Evolutionary conservation across 2,888 invertebrate species (phyloP), one percentile per base, ranked within the genome.

Genomic region (Pheosia tremula): DNA sequence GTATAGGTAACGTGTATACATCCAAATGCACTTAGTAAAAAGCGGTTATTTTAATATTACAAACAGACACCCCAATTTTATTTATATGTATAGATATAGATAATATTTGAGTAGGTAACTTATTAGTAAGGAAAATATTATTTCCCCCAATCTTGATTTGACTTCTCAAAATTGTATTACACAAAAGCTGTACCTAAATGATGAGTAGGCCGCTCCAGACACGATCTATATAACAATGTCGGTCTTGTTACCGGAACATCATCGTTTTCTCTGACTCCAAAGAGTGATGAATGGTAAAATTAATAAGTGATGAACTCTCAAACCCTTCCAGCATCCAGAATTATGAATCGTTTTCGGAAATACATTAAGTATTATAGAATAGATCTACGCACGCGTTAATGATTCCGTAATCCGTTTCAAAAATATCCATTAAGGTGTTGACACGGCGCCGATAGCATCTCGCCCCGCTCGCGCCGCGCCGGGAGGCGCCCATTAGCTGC

Each of bases 371-470:
- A 52, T 60, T 59, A 41, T 45, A 55, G 43, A 47, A 45, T 61
- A 56, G 57, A 45, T 11, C 57, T 45, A n/a, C 45, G 47, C 56
- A 38, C 39, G 43, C 56, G 57, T 58, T 68, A 66, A 66, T 60
- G 52, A 69, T 68, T 64, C 56, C 59, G 49, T 65, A 61, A 69
- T 65, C 57, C 66, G 49, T 72, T 69, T 60, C 62, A 60, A 71
- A 24, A 63, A 57, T 55, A 39, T 64, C 62, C 64, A 64, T 55
- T 63, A 66, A 56, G 24, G 58, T 60, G 62, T 56, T 43, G 63
- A 62, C 52, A 52, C 57, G 49, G 41, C 36, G 36, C 43, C 43
- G 67, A 65, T 68, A 60, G 43, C 50, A 64, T 59, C 75, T 60
- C 57, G 58, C 53, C 24, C 24, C 24, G 24, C 24, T 24, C 24